Evolutionary conservation across 2,888 invertebrate species (phyloP).

Genomic region (Linnaemya tessellans): DNA sequence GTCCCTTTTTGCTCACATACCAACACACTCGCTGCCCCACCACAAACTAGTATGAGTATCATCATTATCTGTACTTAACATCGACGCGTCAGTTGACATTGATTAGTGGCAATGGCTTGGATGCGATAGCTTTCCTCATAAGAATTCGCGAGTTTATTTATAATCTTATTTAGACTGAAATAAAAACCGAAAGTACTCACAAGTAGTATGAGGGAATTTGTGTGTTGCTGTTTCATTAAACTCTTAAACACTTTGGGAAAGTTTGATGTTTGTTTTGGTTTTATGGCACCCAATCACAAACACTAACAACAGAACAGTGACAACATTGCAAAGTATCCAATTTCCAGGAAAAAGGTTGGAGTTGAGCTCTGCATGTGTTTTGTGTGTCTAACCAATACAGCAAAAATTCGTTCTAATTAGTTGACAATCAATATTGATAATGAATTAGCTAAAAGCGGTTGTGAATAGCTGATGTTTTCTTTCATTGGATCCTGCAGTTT

Average conservation of each 20-base stretch:
- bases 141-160: constrained; percentile 38
- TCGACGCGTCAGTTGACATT: constrained; percentile 74
- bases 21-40: constrained; percentile 66
- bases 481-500: not conserved
- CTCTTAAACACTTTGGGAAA: constrained; percentile 35
- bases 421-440: constrained; percentile 80
- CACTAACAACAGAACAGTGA: constrained; percentile 15
- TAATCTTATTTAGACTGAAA: constrained; percentile 23
- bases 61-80: constrained; percentile 75
- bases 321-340: constrained; percentile 54
- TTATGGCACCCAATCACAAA: constrained; percentile 48
- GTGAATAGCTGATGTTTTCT: constrained; percentile 13
- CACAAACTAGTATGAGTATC: constrained; percentile 70
- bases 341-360: constrained; percentile 64
- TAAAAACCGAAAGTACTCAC: constrained; percentile 52
- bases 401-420: constrained; percentile 82
- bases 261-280: constrained; percentile 66
- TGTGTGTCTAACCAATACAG: constrained; percentile 50
- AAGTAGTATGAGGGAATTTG: constrained; percentile 39
- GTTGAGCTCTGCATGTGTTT: constrained; percentile 48
- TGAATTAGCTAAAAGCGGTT: constrained; percentile 54
- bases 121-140: constrained; percentile 55
- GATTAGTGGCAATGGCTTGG: constrained; percentile 72
- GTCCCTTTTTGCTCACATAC: constrained; percentile 61
- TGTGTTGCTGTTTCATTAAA: constrained; percentile 62